Evolutionary conservation across 2,113 vertebrate species (phyloP).

Genomic region (mouse (Mus musculus)): GRCm39 chr19:5230501-5231000

Average conservation of each 20-base stretch:
- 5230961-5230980: neutral
- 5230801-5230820: no score
- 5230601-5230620: neutral
- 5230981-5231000: neutral
- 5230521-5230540: neutral
- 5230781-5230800: no score
- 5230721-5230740: neutral
- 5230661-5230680: neutral
- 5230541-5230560: neutral
- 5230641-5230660: no score
- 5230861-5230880: no score
- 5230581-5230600: neutral
- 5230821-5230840: no score
- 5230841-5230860: no score
- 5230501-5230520: no score
- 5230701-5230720: neutral
- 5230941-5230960: constrained; percentile 3
- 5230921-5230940: neutral
- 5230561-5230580: neutral
- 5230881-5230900: no score
- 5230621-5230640: neutral
- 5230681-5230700: neutral
- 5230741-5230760: neutral
- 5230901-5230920: no score
- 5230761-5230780: no score